Percentiles rank a stretch among this genome's conserved stretches.
Evolutionary conservation across 30 jellyfish, hydroid and myxozoan genomes (phyloP).

Genomic region (Aurelia aurita): DNA sequence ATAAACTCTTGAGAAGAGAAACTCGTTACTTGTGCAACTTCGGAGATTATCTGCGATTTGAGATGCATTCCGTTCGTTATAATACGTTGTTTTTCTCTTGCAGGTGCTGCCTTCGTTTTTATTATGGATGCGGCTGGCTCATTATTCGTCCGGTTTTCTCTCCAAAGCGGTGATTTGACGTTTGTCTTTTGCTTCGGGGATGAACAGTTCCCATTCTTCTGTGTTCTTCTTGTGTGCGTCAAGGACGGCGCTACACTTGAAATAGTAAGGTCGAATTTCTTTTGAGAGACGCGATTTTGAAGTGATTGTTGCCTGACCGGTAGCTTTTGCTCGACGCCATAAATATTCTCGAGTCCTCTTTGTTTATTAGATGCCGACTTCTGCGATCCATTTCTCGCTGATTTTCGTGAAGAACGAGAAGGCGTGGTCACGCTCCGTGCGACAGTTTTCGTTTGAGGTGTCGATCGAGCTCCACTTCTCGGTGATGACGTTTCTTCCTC

Average conservation of each 20-base stretch:
- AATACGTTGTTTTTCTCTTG: background rate
- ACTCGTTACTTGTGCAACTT: slow-evolving; percentile 2
- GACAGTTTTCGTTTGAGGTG: background rate
- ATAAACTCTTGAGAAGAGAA: slow-evolving; percentile 3
- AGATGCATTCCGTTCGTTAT: background rate
- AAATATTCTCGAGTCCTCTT: slow-evolving; percentile 26
- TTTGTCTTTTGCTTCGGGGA: background rate
- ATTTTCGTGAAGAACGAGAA: background rate
- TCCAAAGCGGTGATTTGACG: background rate
- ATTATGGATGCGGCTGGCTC: background rate
- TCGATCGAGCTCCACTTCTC: background rate
- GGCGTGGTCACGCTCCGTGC: slow-evolving; percentile 6
- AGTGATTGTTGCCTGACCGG: slow-evolving; percentile 13
- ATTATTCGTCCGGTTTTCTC: background rate
- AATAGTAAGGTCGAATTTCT: slow-evolving; percentile 14
- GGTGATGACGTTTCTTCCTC: slow-evolving; percentile 41
- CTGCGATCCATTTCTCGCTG: background rate
- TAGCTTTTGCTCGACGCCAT: slow-evolving; percentile 34
- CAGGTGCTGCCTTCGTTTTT: background rate
- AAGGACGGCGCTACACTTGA: slow-evolving; percentile 10
- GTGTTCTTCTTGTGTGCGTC: background rate
- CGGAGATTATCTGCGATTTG: background rate
- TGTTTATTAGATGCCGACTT: slow-evolving; percentile 25
- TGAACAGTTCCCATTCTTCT: background rate
- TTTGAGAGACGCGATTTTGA: slow-evolving; percentile 16